These are phyloP conservation scores for Anableps anableps DNA, from an alignment of 2,797 vertebrate species.

Conservation along the genomic window DNA sequence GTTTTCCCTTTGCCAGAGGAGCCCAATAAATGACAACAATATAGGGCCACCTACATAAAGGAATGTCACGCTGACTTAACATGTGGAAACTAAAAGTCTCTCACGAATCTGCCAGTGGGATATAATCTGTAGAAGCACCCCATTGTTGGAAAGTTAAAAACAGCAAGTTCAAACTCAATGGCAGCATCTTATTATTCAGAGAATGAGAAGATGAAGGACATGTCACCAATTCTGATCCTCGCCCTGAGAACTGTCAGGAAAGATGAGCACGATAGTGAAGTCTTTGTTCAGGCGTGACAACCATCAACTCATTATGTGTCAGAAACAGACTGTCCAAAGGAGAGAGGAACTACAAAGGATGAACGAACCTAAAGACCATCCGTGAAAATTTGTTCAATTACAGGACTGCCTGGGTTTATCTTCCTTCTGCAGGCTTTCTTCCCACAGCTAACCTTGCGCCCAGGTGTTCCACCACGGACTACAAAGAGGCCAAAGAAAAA, in stretches of 20 bases:
- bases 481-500: constrained; percentile 64
- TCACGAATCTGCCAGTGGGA: constrained; percentile 41
- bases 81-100: constrained; percentile 38
- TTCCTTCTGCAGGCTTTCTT: constrained; percentile 48
- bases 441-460: constrained; percentile 62
- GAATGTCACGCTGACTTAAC: constrained; percentile 23
- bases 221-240: constrained; percentile 36
- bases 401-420: constrained; percentile 54
- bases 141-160: constrained; percentile 59
- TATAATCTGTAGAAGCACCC: constrained; percentile 50
- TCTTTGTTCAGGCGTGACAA: constrained; percentile 58
- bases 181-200: constrained; percentile 49
- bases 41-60: constrained; percentile 52
- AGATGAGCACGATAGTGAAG: constrained; percentile 48
- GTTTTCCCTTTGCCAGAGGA: constrained; percentile 30
- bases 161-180: constrained; percentile 59
- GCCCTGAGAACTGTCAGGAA: constrained; percentile 41
- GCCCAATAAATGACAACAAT: constrained; percentile 31
- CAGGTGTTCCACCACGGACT: constrained; percentile 72
- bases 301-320: constrained; percentile 43
- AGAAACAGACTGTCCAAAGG: constrained; percentile 25
- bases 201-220: constrained; percentile 32
- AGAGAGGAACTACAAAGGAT: constrained; percentile 26
- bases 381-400: constrained; percentile 64
- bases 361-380: constrained; percentile 52